Base-by-base conservation (phyloP, 2,888 invertebrate species). In the Diaphora mendica region DNA sequence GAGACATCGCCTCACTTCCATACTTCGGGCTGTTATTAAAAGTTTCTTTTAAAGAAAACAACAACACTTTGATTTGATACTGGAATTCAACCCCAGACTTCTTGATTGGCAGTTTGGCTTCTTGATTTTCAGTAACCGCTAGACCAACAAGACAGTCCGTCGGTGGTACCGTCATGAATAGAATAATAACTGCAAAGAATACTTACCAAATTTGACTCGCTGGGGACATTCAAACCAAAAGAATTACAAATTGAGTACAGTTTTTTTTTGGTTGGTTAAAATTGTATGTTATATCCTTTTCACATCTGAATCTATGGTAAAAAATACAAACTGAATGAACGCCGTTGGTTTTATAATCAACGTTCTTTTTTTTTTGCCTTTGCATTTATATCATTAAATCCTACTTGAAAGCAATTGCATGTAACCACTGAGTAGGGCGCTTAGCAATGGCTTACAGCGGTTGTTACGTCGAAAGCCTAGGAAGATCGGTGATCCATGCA, bases 371-470 rank as follows among this genome's bases (percentile, higher is more conserved):
- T 85, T 81, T 80, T 78, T 76, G 72, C 77, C 81, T 75, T 78
- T 79, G 79, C 78, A 79, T 82, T 82, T 71, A 77, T 79, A 79
- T 79, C 79, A 79, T 80, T 84, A 84, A 82, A 83, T 80, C 84
- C 83, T 79, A 77, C 82, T 85, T 87, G 85, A 87, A 86, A 87
- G 87, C 87, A 78, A 87, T 87, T 85, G 84, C 87, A 78, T 87
- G 87, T 86, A 83, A 71, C 71, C 62, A 74, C 75, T 77, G 77
- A 85, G 80, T 79, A 79, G 64, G 74, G 79, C 75, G 79, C 82
- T 82, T 81, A 79, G 77, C 74, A 74, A 77, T 75, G 78, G 78
- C 77, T 79, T 79, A 77, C 75, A 65, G 66, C 78, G 74, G 64
- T 76, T 81, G 70, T 76, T 70, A 70, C 64, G 64, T 44, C 33